phyloP scores from a whole-genome alignment of 1,140 invertebrate genomes.

The Drosophila paulistorum region DNA sequence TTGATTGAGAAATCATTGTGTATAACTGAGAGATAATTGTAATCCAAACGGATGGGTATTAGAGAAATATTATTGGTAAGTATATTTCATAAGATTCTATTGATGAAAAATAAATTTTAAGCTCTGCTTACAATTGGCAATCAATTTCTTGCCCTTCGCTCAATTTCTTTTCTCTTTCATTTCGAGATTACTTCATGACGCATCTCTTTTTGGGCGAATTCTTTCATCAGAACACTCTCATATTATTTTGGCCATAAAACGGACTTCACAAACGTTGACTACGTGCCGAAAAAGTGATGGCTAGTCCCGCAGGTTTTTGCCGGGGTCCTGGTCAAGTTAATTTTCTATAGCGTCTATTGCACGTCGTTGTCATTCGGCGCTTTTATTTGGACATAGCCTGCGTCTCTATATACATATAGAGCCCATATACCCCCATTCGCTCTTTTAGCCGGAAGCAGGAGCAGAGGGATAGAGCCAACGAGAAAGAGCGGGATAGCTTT shows the following conservation, averaged over 20 bases:
- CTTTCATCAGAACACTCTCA: not conserved
- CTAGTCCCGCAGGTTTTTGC: constrained; percentile 15
- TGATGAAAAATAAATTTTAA: too few relatives aligned
- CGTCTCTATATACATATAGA: not conserved
- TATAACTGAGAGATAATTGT: too few relatives aligned
- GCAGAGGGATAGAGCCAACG: not conserved
- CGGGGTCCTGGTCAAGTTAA: constrained; percentile 63
- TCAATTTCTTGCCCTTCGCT: too few relatives aligned
- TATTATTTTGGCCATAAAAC: constrained; percentile 45
- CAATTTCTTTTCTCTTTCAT: not conserved
- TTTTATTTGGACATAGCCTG: constrained; percentile 62
- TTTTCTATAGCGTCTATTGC: constrained; percentile 70
- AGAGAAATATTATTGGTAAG: too few relatives aligned
- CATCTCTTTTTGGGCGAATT: not conserved
- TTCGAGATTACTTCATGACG: not conserved
- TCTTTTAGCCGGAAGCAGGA: not conserved
- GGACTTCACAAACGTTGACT: constrained; percentile 40
- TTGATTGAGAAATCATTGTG: not conserved
- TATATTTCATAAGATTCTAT: too few relatives aligned
- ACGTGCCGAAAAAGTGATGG: constrained; percentile 58
- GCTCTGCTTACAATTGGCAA: too few relatives aligned
- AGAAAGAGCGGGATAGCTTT: constrained; percentile 40
- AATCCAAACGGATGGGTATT: too few relatives aligned
- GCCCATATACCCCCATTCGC: not conserved
- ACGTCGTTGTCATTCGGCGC: constrained; percentile 72